A percentile compares a stretch with the other conserved stretches of the same genome.
These are phyloP conservation scores for Lota lota DNA, from an alignment of 2,113 vertebrate species.

Conservation along the genomic window DNA sequence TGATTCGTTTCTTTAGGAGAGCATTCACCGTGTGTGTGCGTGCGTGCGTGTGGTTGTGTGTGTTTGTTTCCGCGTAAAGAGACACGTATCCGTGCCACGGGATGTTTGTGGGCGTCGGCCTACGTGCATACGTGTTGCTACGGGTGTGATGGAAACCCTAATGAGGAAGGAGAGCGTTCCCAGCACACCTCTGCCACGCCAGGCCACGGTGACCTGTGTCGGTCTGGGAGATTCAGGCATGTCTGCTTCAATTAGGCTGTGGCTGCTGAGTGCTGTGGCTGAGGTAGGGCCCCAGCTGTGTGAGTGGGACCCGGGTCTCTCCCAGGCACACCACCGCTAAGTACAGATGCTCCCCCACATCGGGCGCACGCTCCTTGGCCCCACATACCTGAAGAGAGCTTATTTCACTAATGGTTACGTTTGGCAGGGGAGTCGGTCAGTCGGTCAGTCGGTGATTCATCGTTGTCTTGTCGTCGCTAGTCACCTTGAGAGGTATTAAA, in stretches of 20 bases:
- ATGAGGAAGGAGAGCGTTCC: too few species aligned
- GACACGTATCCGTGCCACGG: too few species aligned
- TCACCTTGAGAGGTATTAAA: too few species aligned
- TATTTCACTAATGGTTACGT: too few species aligned
- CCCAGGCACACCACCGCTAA: constrained; percentile 37
- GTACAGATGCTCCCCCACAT: constrained; percentile 24
- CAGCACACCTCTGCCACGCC: too few species aligned
- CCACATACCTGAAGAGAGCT: too few species aligned
- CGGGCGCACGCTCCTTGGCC: neutral
- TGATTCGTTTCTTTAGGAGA: neutral
- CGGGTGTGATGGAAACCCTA: neutral
- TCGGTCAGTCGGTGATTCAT: too few species aligned
- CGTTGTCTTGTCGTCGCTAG: too few species aligned
- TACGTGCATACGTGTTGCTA: neutral
- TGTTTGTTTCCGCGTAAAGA: neutral
- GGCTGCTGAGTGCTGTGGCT: constrained; percentile 60
- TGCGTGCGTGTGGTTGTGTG: constrained; percentile 22
- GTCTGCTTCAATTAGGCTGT: constrained; percentile 66
- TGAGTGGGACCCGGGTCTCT: constrained; percentile 42
- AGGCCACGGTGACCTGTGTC: constrained; percentile 29
- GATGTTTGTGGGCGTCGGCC: neutral
- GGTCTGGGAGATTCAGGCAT: constrained; percentile 53
- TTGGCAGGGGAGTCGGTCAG: too few species aligned
- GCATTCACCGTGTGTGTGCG: neutral
- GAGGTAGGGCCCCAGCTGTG: constrained; percentile 61